phyloP scores from a whole-genome alignment of 2,113 vertebrate genomes.

The Furnarius figulus region DNA sequence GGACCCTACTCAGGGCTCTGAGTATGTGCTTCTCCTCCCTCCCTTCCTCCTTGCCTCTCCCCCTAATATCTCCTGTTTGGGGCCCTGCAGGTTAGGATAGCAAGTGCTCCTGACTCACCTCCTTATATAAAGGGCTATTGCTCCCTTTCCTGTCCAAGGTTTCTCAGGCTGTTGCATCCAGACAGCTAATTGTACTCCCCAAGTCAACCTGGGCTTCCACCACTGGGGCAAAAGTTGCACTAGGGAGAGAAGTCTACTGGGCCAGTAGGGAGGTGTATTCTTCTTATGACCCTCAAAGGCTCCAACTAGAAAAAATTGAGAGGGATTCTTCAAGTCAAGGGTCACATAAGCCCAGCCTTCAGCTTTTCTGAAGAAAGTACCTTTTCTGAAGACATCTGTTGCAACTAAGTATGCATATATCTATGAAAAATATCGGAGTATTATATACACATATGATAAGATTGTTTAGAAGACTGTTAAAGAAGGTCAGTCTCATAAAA shows the following conservation, averaged over 20 bases:
- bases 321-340: background rate
- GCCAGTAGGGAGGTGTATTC: background rate
- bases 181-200: fast-evolving
- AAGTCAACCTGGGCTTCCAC: background rate
- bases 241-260: background rate
- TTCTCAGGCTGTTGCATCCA: background rate
- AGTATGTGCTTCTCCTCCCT: background rate
- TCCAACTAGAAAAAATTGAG: background rate
- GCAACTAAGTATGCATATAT: background rate
- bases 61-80: background rate
- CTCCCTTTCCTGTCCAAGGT: fast-evolving
- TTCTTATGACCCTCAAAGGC: background rate
- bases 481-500: background rate
- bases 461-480: background rate
- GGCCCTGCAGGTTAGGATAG: background rate
- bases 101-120: background rate
- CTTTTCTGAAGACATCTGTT: background rate
- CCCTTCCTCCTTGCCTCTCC: background rate
- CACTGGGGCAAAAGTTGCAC: background rate
- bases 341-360: background rate
- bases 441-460: background rate
- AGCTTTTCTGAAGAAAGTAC: background rate
- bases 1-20: background rate
- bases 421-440: background rate
- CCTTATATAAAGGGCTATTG: background rate